These are phyloP conservation scores for Aquatica leii DNA, from an alignment of 2,888 invertebrate genomes.

Conservation along the genomic window DNA sequence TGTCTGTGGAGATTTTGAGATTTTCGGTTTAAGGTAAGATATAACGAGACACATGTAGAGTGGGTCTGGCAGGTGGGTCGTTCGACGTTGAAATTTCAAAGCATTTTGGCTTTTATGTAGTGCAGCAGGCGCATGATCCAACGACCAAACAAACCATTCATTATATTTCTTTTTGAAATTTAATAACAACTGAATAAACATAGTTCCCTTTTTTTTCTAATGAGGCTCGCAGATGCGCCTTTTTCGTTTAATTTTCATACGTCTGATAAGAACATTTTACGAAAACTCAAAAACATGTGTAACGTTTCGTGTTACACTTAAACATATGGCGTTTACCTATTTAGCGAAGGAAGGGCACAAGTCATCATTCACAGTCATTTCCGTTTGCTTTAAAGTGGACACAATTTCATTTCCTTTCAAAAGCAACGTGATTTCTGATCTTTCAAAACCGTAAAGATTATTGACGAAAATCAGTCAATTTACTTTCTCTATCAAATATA, in stretches of 20 bases:
- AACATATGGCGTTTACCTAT: slow-evolving; percentile 21
- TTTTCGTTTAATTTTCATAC: background rate
- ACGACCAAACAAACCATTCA: background rate
- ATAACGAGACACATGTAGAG: too few species aligned
- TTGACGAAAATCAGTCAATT: background rate
- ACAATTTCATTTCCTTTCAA: slow-evolving; percentile 33
- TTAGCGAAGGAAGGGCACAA: slow-evolving; percentile 29
- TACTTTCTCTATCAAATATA: too few species aligned
- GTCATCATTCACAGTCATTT: slow-evolving; percentile 33
- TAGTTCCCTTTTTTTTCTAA: background rate
- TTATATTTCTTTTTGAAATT: slow-evolving; percentile 1
- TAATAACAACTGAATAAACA: slow-evolving; percentile 1
- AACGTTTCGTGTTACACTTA: background rate
- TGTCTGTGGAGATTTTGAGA: too few species aligned
- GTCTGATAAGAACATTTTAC: too few species aligned
- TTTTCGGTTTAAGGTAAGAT: too few species aligned
- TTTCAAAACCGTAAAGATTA: slow-evolving; percentile 4
- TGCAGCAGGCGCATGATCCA: background rate
- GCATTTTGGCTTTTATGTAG: too few species aligned
- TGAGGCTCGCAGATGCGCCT: background rate
- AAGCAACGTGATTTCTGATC: background rate
- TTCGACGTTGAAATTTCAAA: background rate
- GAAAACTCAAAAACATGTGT: too few species aligned
- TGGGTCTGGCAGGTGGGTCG: too few species aligned
- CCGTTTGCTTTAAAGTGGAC: slow-evolving; percentile 33